Evolutionary conservation across 2,888 invertebrate species (phyloP), one percentile per base, ranked within the genome.

Genomic region (Mechanitis mazaeus): DNA sequence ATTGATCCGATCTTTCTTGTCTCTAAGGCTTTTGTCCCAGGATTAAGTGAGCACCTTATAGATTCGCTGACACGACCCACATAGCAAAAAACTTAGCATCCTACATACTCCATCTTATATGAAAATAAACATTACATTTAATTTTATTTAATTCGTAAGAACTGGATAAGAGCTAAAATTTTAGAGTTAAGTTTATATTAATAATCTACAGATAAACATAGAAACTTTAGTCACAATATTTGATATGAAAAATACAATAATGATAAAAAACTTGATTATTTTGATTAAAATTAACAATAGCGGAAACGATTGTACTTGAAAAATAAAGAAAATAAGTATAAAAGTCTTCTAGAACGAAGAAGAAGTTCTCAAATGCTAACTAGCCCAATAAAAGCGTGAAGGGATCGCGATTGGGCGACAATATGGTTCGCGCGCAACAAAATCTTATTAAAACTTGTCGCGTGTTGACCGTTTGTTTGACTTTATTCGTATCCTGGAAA

Each of bases 361-460:
- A 20, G 20, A 20, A 20, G 20, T 20, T 20, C 20, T 20, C 20
- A 20, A 20, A 50, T 50, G 50, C 50, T 50, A 50, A 50, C 50
- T 50, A 50, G 50, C 28, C 50, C 50, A 63, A 63, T 56, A 64
- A 65, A 68, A 66, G 59, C 64, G 60, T 61, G 61, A 59, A 56
- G 59, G 46, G 59, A 60, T 65, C 68, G 59, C 69, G 67, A 61
- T 64, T 63, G 62, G 59, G 65, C 64, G 56, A 58, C 65, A 65
- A 68, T 66, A 64, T 66, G 63, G 65, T 60, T 56, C 59, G 68
- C 58, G 61, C 69, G 66, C 71, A 66, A 63, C 69, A 64, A 70
- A 72, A 76, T 76, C 75, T 75, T 75, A 76, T 78, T 76, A 76
- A 77, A 78, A 77, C 72, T 76, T 76, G 68, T 68, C 65, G 69